These are phyloP conservation scores for Ictidomys tridecemlineatus DNA, from an alignment of 2,113 vertebrate genomes.

Conservation along the genomic window DNA sequence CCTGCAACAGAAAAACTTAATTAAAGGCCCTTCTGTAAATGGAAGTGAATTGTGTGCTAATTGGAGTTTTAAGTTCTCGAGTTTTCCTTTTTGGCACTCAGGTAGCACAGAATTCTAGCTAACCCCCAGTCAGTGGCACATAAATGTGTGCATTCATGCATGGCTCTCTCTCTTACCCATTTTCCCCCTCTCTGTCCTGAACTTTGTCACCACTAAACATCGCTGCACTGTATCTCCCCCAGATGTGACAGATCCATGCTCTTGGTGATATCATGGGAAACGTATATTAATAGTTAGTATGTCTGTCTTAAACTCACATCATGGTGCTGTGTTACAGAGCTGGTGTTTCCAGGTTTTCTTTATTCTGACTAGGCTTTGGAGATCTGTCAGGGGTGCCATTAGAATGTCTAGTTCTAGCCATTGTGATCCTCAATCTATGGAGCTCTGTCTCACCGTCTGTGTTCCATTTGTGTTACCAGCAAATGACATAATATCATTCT, in stretches of 20 bases:
- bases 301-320: background rate
- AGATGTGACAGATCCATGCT: background rate
- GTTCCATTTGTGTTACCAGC: too few relatives aligned
- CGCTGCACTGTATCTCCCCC: fast-evolving
- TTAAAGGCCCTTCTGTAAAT: background rate
- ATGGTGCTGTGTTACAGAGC: background rate
- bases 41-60: background rate
- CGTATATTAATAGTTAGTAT: too few relatives aligned
- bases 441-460: background rate
- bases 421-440: fast-evolving
- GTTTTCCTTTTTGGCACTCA: background rate
- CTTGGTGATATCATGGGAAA: background rate
- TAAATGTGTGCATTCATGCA: too few relatives aligned
- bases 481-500: too few relatives aligned
- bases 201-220: background rate
- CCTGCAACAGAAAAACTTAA: background rate
- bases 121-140: fast-evolving
- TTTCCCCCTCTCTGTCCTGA: fast-evolving
- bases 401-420: fast-evolving
- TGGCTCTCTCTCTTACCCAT: background rate
- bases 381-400: background rate
- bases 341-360: background rate
- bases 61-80: background rate
- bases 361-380: background rate
- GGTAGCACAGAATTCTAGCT: background rate